Evolutionary conservation across 2,113 vertebrate species (phyloP), one percentile per base, ranked within the genome.

Genomic region (Cebidichthys violaceus): DNA sequence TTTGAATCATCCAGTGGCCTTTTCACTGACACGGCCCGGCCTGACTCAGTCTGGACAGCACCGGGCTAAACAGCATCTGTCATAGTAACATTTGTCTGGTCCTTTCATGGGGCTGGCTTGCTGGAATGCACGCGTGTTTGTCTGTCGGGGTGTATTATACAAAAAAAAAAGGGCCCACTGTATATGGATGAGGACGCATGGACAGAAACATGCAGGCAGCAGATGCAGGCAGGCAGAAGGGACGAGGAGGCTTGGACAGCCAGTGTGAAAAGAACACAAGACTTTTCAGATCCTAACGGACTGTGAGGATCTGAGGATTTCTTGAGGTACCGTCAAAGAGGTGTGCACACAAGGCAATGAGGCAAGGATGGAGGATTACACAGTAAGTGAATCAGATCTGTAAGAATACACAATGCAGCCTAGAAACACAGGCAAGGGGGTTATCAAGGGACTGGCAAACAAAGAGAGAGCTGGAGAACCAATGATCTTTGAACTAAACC

Each of bases 1-100:
- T 69, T 70, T 90, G 86, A 90, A 88, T 90, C 90, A 92, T 81
- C 66, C 64, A 24, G 80, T 89, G 90, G 84, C 86, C 90, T 92
- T 91, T 90, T 75, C 77, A 76, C 81, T 87, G 86, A 85, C 86
- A 70, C 5, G 67, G 68, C 85, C 84, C 9, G 15, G 79, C 66
- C 77, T 86, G 84, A 90, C 87, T 88, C 70, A 27, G 33, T 64
- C 78, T 76, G 83, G 86, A 82, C 88, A 85, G 39, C 39, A 22
- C 39, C 10, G 27, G 57, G 70, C 88, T 71, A 66, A 90, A 83
- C 81, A 65, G 73, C 75, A 86, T 88, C 78, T 43, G 84, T 88
- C 85, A 83, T 60, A 54, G 55, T 9, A 27, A 75, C 24, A 37
- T 47, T 47, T 2, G 37, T 69, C 60, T 54, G 15, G 70, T 72